phyloP scores from a whole-genome alignment of 2,797 vertebrate genomes.

The Sebastes oblongus region DNA sequence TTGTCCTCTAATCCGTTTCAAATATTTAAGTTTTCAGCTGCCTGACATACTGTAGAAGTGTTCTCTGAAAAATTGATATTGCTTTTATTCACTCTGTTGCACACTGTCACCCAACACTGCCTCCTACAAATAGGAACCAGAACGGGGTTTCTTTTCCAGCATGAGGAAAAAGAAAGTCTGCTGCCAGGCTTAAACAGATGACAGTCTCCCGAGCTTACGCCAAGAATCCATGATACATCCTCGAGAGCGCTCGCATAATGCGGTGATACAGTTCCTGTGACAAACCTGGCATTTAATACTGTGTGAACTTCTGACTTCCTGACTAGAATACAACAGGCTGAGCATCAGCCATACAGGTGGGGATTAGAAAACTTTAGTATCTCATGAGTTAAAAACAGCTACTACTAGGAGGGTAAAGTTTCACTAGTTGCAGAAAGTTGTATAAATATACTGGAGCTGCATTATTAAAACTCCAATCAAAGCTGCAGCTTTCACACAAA shows the following conservation, averaged over 20 bases:
- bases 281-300: constrained; percentile 11
- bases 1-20: constrained; percentile 62
- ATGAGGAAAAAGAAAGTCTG: constrained; percentile 43
- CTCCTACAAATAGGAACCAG: constrained; percentile 61
- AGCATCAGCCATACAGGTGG: neutral
- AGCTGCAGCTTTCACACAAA: neutral
- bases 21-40: constrained; percentile 60
- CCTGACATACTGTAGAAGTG: constrained; percentile 47
- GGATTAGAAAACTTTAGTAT: neutral
- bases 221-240: constrained; percentile 46
- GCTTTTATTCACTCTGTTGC: constrained; percentile 68
- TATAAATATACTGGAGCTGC: neutral
- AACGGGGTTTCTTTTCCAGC: constrained; percentile 13
- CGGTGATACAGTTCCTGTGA: constrained; percentile 14
- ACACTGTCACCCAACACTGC: constrained; percentile 66
- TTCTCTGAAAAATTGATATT: constrained; percentile 70
- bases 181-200: constrained; percentile 54
- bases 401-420: neutral
- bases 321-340: neutral
- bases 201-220: constrained; percentile 34
- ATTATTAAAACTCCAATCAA: neutral
- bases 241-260: constrained; percentile 23
- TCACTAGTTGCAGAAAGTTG: neutral
- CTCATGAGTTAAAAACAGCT: neutral
- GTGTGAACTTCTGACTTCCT: neutral